Evolutionary conservation across 2,113 vertebrate species (phyloP), one percentile per base, ranked within the genome.

Genomic region (Brienomyrus brachyistius): DNA sequence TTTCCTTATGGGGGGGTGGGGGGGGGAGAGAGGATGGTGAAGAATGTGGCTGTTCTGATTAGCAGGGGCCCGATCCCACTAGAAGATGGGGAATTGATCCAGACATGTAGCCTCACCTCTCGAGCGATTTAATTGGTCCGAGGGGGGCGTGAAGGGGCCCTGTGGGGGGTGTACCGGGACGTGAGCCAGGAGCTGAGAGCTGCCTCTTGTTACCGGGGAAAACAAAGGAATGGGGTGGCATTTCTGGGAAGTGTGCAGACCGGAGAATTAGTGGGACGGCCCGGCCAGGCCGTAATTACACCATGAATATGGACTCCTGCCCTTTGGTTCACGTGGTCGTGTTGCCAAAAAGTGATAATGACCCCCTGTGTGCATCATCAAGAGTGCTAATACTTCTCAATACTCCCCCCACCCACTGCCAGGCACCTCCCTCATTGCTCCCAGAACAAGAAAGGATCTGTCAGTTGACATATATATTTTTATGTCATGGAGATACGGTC

Each of bases 241-340:
- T 27, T 54, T 40, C 17, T 21, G 31, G 74, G 74, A 9, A 10
- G 47, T 3, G 9, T 54, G 40, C 51, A 45, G 89, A 83, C 88
- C 47, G 88, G 88, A 59, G 92, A 92, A 92, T 93, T 92, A 93
- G 88, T 83, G 56, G 91, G 91, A 89, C 90, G 74, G 89, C 40
- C 91, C 91, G 93, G 93, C 93, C 93, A 92, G 89, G 91, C 89
- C 90, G 92, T 94, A 94, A 93, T 93, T 93, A 93, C 90, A 88
- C 87, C 91, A 94, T 95, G 93, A 94, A 95, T 94, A 94, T 94
- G 92, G 91, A 94, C 90, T 88, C 91, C 89, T 88, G 89, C 15
- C 91, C 91, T 92, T 91, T 89, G 91, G 92, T 92, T 94, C 91
- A 88, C 90, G 91, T 4, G 83, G 91, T 91, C 93, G 86, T 59